Conservation (phyloP, 2,888 invertebrate species). For the Nebria brevicollis region DNA sequence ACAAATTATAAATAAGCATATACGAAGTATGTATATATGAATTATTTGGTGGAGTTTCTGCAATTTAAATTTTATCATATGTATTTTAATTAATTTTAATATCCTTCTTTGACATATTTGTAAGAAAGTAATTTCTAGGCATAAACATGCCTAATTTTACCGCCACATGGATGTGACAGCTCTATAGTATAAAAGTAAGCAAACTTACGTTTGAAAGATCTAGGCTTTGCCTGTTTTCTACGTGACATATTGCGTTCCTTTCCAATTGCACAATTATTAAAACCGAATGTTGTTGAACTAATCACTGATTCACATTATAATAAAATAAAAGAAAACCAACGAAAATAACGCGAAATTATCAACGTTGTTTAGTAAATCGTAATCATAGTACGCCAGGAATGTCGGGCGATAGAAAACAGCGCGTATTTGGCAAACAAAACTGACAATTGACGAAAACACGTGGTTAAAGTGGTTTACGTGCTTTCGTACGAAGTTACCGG, state of each 20-base stretch:
- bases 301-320: neutral
- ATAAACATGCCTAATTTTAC: too few species aligned
- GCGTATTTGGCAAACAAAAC: neutral
- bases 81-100: too few species aligned
- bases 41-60: neutral
- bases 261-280: neutral
- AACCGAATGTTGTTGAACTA: neutral
- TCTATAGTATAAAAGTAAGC: neutral
- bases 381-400: neutral
- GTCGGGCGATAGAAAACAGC: neutral
- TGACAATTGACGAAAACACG: neutral
- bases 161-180: too few species aligned
- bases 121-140: too few species aligned
- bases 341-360: neutral
- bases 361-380: neutral
- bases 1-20: neutral
- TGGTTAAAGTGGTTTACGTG: neutral
- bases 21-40: neutral
- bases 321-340: neutral
- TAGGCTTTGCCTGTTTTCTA: conserved; percentile 41
- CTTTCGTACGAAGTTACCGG: neutral
- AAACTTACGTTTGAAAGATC: conserved; percentile 44
- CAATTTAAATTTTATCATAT: too few species aligned
- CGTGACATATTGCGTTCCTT: conserved; percentile 28
- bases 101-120: too few species aligned